Base-by-base conservation (phyloP, 2,888 invertebrate genomes). In the Cataglyphis albicans region DNA sequence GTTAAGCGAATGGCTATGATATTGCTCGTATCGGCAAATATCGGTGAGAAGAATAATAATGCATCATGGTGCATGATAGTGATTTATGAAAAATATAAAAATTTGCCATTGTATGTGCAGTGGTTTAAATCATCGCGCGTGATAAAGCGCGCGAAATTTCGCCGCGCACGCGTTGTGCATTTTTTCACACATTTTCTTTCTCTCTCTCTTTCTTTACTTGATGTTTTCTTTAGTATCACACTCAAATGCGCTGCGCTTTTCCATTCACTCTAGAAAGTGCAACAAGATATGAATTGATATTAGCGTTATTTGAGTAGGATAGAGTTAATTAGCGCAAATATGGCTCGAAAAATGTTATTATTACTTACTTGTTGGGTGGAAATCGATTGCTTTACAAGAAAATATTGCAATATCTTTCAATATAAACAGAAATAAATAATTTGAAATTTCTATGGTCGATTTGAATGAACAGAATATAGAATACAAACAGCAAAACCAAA, bases 111-210 rank as follows among this genome's bases (percentile, higher is more conserved):
- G 59, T 57, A 59, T 57, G 21, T 21, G n/a, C 25, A 57, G 12
- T n/a, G 18, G 1, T 80, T 80, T 35, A 48, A 80, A 73, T 73
- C 18, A 32, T 32, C 44, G 44, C 78, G 78, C 38, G 59, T 18
- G 59, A 25, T 35, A n/a, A 52, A 68, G 35, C 52, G 70, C 75
- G 75, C 52, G 52, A 44, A 18, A 73, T 59, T 41, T 41, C 7
- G 0, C 18, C 35, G 12, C 18, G 10, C 15, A 25, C 18, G 29
- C 64, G 10, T 18, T 48, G 12, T 32, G n/a, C 3, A 7, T 7
- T 52, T 48, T 52, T 68, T 68, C 29, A 10, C 52, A 29, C 3
- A 41, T 25, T 29, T 9, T 25, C 21, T 25, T 6, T 64, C 25
- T 67, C 12, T 64, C 25, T 67, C 12, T 3, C 29, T 29, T 48